phyloP scores from a whole-genome alignment of 2,113 vertebrate genomes.

The Coryphaenoides rupestris region DNA sequence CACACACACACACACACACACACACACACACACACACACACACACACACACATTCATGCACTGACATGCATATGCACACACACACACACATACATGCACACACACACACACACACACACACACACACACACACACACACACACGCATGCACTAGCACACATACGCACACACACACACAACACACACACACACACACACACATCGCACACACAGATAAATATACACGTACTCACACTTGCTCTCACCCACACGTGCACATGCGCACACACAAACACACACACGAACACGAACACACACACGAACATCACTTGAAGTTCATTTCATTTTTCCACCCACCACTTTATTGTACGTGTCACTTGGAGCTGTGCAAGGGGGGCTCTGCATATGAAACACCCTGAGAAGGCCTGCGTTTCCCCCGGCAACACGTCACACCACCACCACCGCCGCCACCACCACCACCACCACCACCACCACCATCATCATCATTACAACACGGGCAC shows the following conservation, averaged over 20 bases:
- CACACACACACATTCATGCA: background rate
- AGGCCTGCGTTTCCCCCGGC: constrained; percentile 52
- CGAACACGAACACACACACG: constrained; percentile 19
- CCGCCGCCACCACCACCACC: too few species aligned
- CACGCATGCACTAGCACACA: background rate
- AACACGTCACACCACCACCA: constrained; percentile 38
- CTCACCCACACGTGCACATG: background rate
- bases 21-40: constrained; percentile 13
- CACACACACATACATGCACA: background rate
- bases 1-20: constrained; percentile 5
- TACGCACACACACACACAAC: background rate
- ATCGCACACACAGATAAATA: background rate
- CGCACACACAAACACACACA: constrained; percentile 9
- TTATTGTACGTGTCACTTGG: constrained; percentile 28
- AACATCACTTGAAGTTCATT: constrained; percentile 13
- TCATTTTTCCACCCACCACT: constrained; percentile 24
- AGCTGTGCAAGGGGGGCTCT: constrained; percentile 34
- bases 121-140: background rate
- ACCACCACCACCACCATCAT: too few species aligned
- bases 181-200: constrained; percentile 2
- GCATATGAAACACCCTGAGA: constrained; percentile 52
- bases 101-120: background rate
- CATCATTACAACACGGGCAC: constrained; percentile 38
- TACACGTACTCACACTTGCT: too few species aligned
- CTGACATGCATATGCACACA: background rate